These are phyloP conservation scores for Diarsia brunnea DNA, from an alignment of 2,888 invertebrate genomes.

Conservation along the genomic window DNA sequence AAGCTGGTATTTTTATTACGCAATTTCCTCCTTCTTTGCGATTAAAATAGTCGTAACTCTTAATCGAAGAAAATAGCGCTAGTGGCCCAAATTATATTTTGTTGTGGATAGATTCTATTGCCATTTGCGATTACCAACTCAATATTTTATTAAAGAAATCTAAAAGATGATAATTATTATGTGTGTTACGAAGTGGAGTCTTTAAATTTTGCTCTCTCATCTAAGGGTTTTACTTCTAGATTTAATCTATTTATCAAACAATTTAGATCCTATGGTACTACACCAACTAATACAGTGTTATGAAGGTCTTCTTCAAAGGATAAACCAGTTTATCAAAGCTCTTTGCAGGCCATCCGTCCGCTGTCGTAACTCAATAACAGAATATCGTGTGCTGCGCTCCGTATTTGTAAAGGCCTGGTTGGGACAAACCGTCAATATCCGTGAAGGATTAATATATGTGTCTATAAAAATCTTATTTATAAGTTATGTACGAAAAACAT, in stretches of 20 bases:
- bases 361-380: constrained; percentile 44
- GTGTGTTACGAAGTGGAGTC: neutral
- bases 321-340: constrained; percentile 51
- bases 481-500: neutral
- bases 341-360: constrained; percentile 28
- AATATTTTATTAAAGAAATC: too few relatives aligned
- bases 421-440: constrained; percentile 5
- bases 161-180: too few relatives aligned
- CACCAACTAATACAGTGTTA: neutral
- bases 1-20: neutral
- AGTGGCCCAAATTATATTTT: too few relatives aligned
- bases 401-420: constrained; percentile 1
- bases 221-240: neutral
- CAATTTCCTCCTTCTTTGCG: neutral
- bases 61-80: too few relatives aligned
- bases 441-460: neutral
- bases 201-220: neutral
- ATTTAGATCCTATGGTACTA: neutral
- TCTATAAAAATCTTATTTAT: neutral
- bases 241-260: neutral
- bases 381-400: constrained; percentile 2
- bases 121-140: too few relatives aligned
- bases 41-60: neutral
- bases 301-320: constrained; percentile 26
- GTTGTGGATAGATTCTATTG: too few relatives aligned